phyloP scores from a whole-genome alignment of 2,797 vertebrate species.

The Kryptolebias ocellatus region DNA sequence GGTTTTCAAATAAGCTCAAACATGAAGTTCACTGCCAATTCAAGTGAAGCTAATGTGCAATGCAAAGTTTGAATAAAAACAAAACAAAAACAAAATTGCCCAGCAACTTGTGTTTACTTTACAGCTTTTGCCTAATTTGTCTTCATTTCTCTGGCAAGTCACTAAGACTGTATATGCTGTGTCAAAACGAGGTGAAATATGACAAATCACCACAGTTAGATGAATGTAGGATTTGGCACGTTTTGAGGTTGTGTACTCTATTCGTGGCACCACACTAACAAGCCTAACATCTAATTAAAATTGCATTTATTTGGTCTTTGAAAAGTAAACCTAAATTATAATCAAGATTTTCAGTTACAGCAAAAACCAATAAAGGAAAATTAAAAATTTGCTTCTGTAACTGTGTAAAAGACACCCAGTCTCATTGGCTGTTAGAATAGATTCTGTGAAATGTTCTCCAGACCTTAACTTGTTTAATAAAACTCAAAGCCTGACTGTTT shows the following conservation, averaged over 20 bases:
- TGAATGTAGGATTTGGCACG: constrained; percentile 70
- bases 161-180: constrained; percentile 85
- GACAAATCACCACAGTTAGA: constrained; percentile 83
- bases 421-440: not conserved
- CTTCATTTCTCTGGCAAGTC: constrained; percentile 80
- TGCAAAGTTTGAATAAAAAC: constrained; percentile 55
- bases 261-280: constrained; percentile 81
- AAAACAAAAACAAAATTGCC: constrained; percentile 60
- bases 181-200: constrained; percentile 84
- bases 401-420: constrained; percentile 9
- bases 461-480: constrained; percentile 66
- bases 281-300: constrained; percentile 84
- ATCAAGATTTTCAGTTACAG: constrained; percentile 53
- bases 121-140: constrained; percentile 84
- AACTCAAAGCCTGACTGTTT: constrained; percentile 63
- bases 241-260: constrained; percentile 83
- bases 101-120: constrained; percentile 79
- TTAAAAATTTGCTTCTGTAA: not conserved
- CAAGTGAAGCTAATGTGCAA: constrained; percentile 42
- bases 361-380: not conserved
- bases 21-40: constrained; percentile 57
- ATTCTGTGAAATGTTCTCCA: constrained; percentile 49
- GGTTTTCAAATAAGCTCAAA: constrained; percentile 42
- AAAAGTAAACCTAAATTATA: constrained; percentile 77
- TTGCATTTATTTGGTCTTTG: constrained; percentile 79